phyloP scores from a whole-genome alignment of 1,140 invertebrate genomes.

The Arion vulgaris region DNA sequence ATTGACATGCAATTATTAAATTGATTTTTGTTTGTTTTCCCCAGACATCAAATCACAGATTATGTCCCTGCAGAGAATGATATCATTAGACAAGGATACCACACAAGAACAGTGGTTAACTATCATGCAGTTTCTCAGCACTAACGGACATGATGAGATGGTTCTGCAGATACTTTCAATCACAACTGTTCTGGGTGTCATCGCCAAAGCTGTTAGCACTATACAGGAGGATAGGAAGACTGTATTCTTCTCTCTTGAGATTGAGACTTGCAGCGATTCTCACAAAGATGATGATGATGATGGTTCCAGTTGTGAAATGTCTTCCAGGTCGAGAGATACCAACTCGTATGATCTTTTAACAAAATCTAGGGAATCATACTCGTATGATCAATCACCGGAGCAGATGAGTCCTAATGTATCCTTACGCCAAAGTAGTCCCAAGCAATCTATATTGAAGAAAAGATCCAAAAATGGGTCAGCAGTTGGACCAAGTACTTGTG shows the following conservation, averaged over 20 bases:
- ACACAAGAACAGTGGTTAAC: slow-evolving; percentile 23
- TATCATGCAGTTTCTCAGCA: neutral
- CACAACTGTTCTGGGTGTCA: neutral
- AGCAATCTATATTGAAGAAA: slow-evolving; percentile 12
- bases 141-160: neutral
- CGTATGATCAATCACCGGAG: slow-evolving; percentile 11
- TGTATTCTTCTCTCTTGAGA: neutral
- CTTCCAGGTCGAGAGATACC: neutral
- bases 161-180: neutral
- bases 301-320: neutral
- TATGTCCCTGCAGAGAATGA: neutral
- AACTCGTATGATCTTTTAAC: slow-evolving; percentile 15
- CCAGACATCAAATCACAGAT: neutral
- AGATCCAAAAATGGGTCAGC: neutral
- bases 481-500: neutral
- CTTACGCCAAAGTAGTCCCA: neutral
- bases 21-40: neutral
- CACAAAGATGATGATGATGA: slow-evolving; percentile 8
- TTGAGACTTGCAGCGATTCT: slow-evolving; percentile 19
- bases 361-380: too few relatives aligned
- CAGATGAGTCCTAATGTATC: slow-evolving; percentile 5
- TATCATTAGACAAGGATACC: slow-evolving; percentile 13
- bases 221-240: slow-evolving; percentile 20
- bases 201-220: neutral
- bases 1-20: too few relatives aligned